Base-by-base conservation (phyloP, 2,797 vertebrate species). In the Todus mexicanus region DNA sequence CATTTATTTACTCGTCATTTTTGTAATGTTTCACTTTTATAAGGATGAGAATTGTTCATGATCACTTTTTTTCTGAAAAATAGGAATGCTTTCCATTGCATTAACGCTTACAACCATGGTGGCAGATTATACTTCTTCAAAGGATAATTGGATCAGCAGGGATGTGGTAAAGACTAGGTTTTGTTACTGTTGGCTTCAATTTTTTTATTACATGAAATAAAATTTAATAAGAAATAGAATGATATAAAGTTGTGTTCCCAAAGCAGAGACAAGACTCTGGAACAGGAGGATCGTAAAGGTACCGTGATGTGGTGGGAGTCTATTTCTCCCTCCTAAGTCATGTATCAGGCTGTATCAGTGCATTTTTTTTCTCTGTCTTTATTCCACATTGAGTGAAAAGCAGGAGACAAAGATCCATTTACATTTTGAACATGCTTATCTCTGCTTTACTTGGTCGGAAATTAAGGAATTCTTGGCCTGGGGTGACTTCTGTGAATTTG, bases 151-250 rank as follows among this genome's bases (percentile, higher is more conserved):
- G 26, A 35, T 83, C 82, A 91, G 40, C 48, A 40, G 73, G 68
- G 42, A 66, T 60, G 61, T 70, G 45, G 22, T 61, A 51, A 77
- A 87, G 25, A 68, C n/a, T 23, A 65, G 69, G 20, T 54, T 78
- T 45, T 82, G 79, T 91, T 94, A 71, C 37, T 82, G 26, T 77
- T 80, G 50, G 31, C 42, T 93, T 86, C 31, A 26, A 4, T 29
- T 37, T 57, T 89, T 89, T 56, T 82, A 68, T 90, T 87, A 69
- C 26, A 61, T 75, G 70, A 89, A 91, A 73, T 65, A 92, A 89
- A 90, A 53, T 66, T 53, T 87, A 81, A 47, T 65, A 87, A 84
- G 76, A 73, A 93, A 68, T 54, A 45, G 48, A 88, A 60, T 23
- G 4, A 54, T 70, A 69, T 42, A 19, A 84, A 74, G 40, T 43